Base-by-base conservation (phyloP, 2,888 invertebrate genomes). In the Drosophila trichaetosa region DNA sequence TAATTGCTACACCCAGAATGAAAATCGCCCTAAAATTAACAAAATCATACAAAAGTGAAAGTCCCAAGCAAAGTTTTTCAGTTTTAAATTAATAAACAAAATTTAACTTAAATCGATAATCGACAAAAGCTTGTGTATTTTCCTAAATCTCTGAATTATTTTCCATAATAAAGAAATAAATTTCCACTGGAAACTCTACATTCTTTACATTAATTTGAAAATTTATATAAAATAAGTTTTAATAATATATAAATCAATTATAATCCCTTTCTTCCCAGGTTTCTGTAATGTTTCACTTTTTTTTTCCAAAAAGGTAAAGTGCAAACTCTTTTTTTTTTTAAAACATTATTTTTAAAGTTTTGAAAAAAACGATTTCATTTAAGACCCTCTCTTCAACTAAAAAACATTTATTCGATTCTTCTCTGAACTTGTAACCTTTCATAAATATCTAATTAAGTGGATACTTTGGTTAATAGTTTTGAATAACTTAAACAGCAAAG, bases 191-290 rank as follows among this genome's bases (percentile, higher is more conserved):
- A 33, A 33, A 10, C 10, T 33, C 10, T 31, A 24, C 24, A 24
- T 24, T 24, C 24, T 33, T 13, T 13, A 34, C 11, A 4, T 34
- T 13, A 1, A 34, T 13, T 34, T 34, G 4, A 34, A 34, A 34
- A 4, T 34, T 1, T 34, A 34, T 34, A 34, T 34, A n/a, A 40
- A 11, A n/a, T 21, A n/a, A 0, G 2, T 3, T n/a, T 21, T n/a
- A 42, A 42, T 42, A 42, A 11, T 11, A n/a, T 8, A 38, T 38
- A 38, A 1, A 38, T n/a, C 18, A 8, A 8, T 38, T 1, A 1
- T 0, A 4, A 38, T 38, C 4, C 0, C 1, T 8, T n/a, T 38
- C 8, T 38, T n/a, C 1, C 4, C 0, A n/a, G 8, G 1, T 5
- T 42, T n/a, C n/a, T 11, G 11, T 6, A n/a, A 42, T 11, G n/a